A percentile compares a stretch with the other conserved stretches of the same genome.
Evolutionary conservation across 2,888 invertebrate genomes (phyloP).

Genomic region (Biston stratarius): DNA sequence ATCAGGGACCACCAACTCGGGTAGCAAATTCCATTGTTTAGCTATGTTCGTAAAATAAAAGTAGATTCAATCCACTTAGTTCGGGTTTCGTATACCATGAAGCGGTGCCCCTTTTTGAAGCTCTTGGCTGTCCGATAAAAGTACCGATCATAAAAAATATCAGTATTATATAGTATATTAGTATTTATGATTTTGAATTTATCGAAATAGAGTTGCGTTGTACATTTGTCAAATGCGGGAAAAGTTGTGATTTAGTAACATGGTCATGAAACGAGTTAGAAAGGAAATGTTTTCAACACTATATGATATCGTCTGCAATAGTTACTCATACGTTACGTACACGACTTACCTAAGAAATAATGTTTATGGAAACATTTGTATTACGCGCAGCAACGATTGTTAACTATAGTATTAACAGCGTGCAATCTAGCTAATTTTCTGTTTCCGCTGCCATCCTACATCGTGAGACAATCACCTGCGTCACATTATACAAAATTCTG

Average conservation of each 20-base stretch:
- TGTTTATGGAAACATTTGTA: constrained; percentile 54
- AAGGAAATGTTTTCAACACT: constrained; percentile 13
- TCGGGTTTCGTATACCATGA: too few relatives aligned
- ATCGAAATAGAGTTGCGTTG: neutral
- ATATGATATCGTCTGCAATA: constrained; percentile 25
- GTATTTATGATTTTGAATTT: neutral
- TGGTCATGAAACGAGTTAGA: constrained; percentile 4
- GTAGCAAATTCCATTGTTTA: too few relatives aligned
- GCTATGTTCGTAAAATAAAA: too few relatives aligned
- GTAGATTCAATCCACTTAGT: too few relatives aligned
- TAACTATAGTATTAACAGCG: constrained; percentile 17
- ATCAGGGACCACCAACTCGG: too few relatives aligned
- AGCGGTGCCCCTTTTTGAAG: too few relatives aligned
- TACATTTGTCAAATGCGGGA: neutral
- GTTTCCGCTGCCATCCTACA: constrained; percentile 44
- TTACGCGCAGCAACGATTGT: constrained; percentile 33
- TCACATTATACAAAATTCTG: constrained; percentile 42
- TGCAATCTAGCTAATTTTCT: constrained; percentile 45
- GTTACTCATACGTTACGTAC: constrained; percentile 42
- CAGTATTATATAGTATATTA: too few relatives aligned
- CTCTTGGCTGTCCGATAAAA: too few relatives aligned
- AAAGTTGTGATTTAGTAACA: neutral
- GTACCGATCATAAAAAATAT: too few relatives aligned
- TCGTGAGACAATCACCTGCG: neutral
- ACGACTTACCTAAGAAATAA: constrained; percentile 50